phyloP scores from a whole-genome alignment of 1,140 invertebrate species.

The Platyscapa corneri region DNA sequence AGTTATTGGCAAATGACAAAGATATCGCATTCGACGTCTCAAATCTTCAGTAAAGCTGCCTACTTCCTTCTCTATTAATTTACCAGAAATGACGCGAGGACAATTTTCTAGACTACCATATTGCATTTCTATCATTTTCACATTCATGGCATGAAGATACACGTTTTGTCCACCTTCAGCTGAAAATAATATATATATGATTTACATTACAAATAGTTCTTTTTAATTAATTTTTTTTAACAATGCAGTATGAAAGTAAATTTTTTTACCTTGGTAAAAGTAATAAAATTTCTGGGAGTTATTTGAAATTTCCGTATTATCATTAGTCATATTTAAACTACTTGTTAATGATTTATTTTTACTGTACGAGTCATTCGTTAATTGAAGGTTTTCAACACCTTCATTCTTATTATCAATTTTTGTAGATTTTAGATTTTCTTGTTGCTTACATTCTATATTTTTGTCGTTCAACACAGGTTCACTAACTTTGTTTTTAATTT shows the following conservation, averaged over 20 bases:
- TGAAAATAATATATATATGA: constrained; percentile 68
- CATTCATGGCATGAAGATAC: constrained; percentile 93
- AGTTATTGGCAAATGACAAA: constrained; percentile 91
- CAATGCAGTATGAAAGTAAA: neutral
- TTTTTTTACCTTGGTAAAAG: constrained; percentile 88
- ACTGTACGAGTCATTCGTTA: neutral
- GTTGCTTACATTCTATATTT: constrained; percentile 15
- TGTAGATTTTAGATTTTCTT: constrained; percentile 21
- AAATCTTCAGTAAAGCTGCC: constrained; percentile 89
- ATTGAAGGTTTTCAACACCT: neutral
- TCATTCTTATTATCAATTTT: constrained; percentile 25
- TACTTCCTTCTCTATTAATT: constrained; percentile 88
- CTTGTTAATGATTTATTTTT: constrained; percentile 32
- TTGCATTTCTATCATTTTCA: constrained; percentile 89
- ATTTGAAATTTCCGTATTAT: constrained; percentile 68
- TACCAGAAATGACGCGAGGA: constrained; percentile 82
- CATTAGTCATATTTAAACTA: constrained; percentile 59
- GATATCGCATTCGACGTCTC: constrained; percentile 84
- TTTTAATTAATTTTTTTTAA: neutral
- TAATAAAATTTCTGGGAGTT: constrained; percentile 80
- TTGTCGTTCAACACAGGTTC: constrained; percentile 5
- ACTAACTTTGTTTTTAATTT: neutral
- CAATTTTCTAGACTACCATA: constrained; percentile 88
- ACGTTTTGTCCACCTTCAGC: constrained; percentile 93
- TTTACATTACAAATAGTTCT: constrained; percentile 28